Conservation (phyloP, 2,113 vertebrate genomes). For the Phalacrocorax pelagicus region DNA sequence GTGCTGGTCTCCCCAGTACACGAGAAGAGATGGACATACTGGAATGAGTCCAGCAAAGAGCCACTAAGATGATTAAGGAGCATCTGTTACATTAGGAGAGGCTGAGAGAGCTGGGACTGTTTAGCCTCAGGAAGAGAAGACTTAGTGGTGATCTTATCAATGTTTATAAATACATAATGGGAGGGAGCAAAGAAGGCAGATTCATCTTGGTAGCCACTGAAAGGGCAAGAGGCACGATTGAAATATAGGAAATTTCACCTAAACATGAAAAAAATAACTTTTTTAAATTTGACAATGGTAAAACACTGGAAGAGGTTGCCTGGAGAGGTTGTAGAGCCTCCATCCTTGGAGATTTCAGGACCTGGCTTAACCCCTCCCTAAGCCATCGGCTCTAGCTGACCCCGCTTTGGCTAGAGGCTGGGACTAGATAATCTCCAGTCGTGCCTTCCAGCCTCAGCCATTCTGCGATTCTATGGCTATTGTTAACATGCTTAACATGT, state of each 20-base stretch:
- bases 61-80: constrained; percentile 1
- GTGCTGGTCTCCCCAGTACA: neutral
- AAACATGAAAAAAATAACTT: neutral
- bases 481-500: neutral
- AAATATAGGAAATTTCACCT: neutral
- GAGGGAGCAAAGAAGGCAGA: neutral
- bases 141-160: neutral
- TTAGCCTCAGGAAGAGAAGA: neutral
- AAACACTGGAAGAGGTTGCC: neutral
- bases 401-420: neutral
- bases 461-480: neutral
- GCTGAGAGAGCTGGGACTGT: neutral
- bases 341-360: neutral
- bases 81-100: neutral
- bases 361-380: neutral
- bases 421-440: neutral
- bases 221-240: neutral
- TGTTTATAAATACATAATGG: neutral
- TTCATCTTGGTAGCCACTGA: neutral
- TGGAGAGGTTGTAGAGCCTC: neutral
- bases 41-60: neutral
- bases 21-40: neutral
- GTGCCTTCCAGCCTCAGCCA: neutral
- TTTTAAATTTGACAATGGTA: neutral
- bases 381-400: neutral